Percentiles rank a stretch among this genome's conserved stretches.
Evolutionary conservation across 2,113 vertebrate species (phyloP).

Genomic region (Vireo altiloquus): DNA sequence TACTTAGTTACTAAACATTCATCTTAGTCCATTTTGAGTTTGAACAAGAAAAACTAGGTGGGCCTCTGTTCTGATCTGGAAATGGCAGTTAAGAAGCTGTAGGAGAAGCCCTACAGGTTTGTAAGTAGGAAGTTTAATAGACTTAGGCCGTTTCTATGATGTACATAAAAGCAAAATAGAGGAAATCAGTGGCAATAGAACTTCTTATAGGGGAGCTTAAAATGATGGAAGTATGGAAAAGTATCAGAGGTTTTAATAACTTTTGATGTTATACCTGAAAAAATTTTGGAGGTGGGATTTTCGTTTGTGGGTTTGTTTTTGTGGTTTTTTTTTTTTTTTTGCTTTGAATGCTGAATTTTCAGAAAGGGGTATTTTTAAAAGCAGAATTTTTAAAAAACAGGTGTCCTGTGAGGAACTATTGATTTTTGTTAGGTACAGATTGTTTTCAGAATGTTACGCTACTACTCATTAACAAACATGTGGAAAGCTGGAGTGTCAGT

Average conservation of each 20-base stretch:
- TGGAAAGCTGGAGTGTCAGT: not conserved
- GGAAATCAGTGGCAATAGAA: not conserved
- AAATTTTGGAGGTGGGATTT: fast-evolving
- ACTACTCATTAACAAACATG: not conserved
- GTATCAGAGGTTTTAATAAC: not conserved
- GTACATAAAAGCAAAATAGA: not conserved
- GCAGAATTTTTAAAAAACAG: not conserved
- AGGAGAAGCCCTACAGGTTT: not conserved
- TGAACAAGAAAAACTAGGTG: not conserved
- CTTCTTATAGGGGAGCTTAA: not conserved
- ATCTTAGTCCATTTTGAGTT: not conserved
- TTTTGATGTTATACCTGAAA: not conserved
- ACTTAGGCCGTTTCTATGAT: not conserved
- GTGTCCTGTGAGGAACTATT: not conserved
- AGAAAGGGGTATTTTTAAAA: not conserved
- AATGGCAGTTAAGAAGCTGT: not conserved
- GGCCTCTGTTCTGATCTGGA: not conserved
- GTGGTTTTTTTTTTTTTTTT: not conserved
- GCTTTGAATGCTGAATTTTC: not conserved
- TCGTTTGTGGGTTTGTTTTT: not conserved
- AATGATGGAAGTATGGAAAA: not conserved
- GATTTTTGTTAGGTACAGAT: constrained; percentile 37
- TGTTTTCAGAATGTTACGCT: constrained; percentile 26
- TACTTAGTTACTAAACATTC: not conserved
- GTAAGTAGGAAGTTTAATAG: not conserved